Evolutionary conservation across 2,888 invertebrate species (phyloP).

Genomic region (Phytoseiulus persimilis): DNA sequence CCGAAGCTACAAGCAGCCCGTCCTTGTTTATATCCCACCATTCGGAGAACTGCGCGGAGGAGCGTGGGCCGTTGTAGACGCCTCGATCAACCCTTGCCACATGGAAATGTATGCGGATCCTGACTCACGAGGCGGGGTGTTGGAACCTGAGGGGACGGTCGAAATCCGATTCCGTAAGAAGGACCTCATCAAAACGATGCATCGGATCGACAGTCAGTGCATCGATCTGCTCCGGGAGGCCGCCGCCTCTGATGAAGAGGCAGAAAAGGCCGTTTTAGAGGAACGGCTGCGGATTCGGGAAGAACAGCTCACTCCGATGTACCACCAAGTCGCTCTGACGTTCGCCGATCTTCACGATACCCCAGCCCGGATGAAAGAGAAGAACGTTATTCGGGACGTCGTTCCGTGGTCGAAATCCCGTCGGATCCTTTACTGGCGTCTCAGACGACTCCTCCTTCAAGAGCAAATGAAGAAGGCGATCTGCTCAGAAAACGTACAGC

Average conservation of each 20-base stretch:
- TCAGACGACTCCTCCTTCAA: constrained; percentile 71
- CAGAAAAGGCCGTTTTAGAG: constrained; percentile 57
- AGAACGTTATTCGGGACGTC: constrained; percentile 80
- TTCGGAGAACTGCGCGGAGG: constrained; percentile 92
- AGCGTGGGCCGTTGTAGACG: constrained; percentile 97
- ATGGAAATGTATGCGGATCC: constrained; percentile 99
- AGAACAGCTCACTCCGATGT: constrained; percentile 67
- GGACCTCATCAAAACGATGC: constrained; percentile 82
- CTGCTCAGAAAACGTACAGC: constrained; percentile 55
- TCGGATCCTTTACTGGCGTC: constrained; percentile 74
- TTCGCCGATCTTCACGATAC: constrained; percentile 98
- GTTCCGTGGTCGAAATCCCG: constrained; percentile 79
- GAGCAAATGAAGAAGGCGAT: constrained; percentile 62
- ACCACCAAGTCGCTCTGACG: constrained; percentile 77
- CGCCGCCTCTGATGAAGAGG: constrained; percentile 48
- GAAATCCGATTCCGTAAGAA: constrained; percentile 92
- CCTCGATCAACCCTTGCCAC: constrained; percentile 80
- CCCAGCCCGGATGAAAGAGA: constrained; percentile 91
- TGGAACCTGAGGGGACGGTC: constrained; percentile 93
- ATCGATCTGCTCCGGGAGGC: constrained; percentile 46
- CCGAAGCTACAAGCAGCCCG: constrained; percentile 77
- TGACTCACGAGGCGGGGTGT: constrained; percentile 81
- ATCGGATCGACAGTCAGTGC: constrained; percentile 56
- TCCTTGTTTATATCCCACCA: constrained; percentile 93
- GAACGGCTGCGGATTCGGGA: constrained; percentile 65